Percentiles rank a stretch among this genome's conserved stretches.
phyloP scores from a whole-genome alignment of 1,140 invertebrate species.

The Dolichoris vasculosae region DNA sequence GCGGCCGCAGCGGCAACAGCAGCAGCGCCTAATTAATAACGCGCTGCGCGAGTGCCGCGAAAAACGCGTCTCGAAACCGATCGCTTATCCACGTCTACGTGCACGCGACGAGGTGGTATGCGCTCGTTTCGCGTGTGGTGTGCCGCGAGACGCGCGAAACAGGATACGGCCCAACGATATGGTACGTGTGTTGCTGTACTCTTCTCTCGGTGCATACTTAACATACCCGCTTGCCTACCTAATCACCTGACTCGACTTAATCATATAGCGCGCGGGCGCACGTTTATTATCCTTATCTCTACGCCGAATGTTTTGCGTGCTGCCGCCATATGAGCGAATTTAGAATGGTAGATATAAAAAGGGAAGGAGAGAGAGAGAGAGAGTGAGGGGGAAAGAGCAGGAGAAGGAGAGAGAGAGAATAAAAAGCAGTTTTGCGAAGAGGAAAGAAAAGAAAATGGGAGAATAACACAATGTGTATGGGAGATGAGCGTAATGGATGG shows the following conservation, averaged over 20 bases:
- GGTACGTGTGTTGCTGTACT: not conserved
- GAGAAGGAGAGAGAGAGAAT: not conserved
- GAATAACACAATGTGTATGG: not conserved
- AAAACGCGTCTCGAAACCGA: too few relatives aligned
- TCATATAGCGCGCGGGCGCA: conserved; percentile 31
- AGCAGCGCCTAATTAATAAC: conserved; percentile 26
- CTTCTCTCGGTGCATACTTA: conserved; percentile 4
- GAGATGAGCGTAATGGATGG: not conserved
- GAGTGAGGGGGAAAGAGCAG: not conserved
- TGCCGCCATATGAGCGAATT: not conserved
- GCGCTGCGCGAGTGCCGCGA: not conserved
- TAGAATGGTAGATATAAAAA: not conserved
- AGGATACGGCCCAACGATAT: not conserved
- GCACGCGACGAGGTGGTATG: not conserved
- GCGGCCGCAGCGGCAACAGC: not conserved
- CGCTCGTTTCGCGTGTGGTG: not conserved
- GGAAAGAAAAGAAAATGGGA: not conserved
- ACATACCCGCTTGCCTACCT: conserved; percentile 39
- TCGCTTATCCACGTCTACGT: too few relatives aligned
- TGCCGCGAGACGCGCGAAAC: not conserved
- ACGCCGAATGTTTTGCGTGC: conserved; percentile 31
- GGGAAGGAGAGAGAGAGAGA: not conserved
- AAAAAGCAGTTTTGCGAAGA: not conserved
- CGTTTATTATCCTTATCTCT: conserved; percentile 48
- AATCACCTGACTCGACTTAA: conserved; percentile 45